Evolutionary conservation across 2,797 vertebrate genomes (phyloP).

Genomic region (Sebastes oblongus): DNA sequence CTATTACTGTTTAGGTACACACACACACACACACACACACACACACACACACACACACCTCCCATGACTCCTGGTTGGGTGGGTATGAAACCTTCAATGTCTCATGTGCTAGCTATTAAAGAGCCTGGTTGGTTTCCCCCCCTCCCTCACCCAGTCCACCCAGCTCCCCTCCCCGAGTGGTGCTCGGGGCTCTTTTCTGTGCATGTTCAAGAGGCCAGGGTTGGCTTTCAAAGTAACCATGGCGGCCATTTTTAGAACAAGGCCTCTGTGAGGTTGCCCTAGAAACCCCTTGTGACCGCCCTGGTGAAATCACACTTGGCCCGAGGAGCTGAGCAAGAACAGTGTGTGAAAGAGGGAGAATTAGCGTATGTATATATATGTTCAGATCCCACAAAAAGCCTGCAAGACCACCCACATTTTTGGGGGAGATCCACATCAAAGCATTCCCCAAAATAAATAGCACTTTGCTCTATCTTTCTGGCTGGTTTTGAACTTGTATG

Average conservation of each 20-base stretch:
- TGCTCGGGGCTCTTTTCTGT: conserved; percentile 74
- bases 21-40: conserved; percentile 55
- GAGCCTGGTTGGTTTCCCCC: conserved; percentile 61
- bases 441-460: conserved; percentile 59
- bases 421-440: conserved; percentile 67
- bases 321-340: conserved; percentile 52
- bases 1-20: conserved; percentile 77
- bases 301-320: conserved; percentile 81
- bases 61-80: conserved; percentile 75
- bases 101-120: conserved; percentile 82
- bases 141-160: conserved; percentile 57
- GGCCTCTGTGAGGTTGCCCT: conserved; percentile 82
- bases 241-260: conserved; percentile 82
- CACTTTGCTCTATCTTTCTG: conserved; percentile 38
- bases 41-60: conserved; percentile 60
- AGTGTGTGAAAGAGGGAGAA: conserved; percentile 59
- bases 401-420: conserved; percentile 69
- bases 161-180: conserved; percentile 64
- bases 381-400: conserved; percentile 57
- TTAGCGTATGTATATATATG: conserved; percentile 48
- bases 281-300: conserved; percentile 80
- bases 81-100: conserved; percentile 75
- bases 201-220: conserved; percentile 78
- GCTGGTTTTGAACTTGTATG: conserved; percentile 49
- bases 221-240: conserved; percentile 82